Conservation (phyloP, 1,140 invertebrate species). For the Galleria mellonella region DNA sequence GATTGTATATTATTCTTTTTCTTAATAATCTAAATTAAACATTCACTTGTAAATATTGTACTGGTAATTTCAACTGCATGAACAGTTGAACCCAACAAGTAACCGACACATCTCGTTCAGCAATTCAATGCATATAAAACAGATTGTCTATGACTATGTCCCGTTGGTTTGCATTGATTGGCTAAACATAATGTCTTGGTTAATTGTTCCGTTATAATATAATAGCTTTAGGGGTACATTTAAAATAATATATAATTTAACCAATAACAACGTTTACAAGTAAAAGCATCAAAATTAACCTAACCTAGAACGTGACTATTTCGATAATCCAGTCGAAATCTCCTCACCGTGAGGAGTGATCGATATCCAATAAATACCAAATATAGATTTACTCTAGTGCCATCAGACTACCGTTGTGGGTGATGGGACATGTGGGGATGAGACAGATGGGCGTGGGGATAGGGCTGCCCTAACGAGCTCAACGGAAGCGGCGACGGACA, state of each 20-base stretch:
- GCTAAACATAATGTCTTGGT: too few relatives aligned
- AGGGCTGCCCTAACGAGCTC: conserved; percentile 75
- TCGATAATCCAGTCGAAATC: conserved; percentile 31
- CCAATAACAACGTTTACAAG: not conserved
- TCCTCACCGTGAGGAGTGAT: conserved; percentile 10
- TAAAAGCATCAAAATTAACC: conserved; percentile 12
- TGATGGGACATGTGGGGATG: conserved; percentile 81
- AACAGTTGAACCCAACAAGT: too few relatives aligned
- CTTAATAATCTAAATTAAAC: conserved; percentile 29
- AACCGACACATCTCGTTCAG: too few relatives aligned
- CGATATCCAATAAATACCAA: conserved; percentile 6
- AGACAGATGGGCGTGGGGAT: conserved; percentile 78
- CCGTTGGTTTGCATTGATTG: too few relatives aligned
- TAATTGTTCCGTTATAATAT: too few relatives aligned
- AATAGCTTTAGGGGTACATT: too few relatives aligned
- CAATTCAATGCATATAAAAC: too few relatives aligned
- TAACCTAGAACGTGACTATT: conserved; percentile 61
- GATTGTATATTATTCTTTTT: conserved; percentile 35
- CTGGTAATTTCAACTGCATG: not conserved
- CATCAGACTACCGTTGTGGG: conserved; percentile 80
- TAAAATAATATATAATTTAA: not conserved
- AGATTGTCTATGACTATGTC: too few relatives aligned
- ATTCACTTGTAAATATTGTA: conserved; percentile 1
- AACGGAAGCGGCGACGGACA: conserved; percentile 77
- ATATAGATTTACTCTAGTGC: conserved; percentile 37